Percentiles rank a stretch among this genome's conserved stretches.
Conservation (phyloP, 2,888 invertebrate genomes). For the Chymomyza caudatula region DNA sequence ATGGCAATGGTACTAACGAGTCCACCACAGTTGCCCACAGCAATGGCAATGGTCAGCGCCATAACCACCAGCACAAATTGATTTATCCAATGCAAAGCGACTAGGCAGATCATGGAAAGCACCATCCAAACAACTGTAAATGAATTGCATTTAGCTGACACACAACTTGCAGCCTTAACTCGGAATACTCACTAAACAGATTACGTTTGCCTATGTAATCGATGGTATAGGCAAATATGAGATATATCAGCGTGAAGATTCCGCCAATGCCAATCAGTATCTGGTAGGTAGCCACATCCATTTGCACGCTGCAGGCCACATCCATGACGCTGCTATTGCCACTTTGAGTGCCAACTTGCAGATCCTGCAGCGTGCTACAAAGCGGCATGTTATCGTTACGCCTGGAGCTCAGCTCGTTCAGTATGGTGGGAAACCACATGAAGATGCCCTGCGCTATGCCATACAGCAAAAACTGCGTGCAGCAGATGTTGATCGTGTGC, state of each 20-base stretch:
- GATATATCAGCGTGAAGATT: constrained; percentile 82
- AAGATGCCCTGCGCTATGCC: constrained; percentile 74
- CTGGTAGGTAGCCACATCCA: constrained; percentile 82
- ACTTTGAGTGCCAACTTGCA: constrained; percentile 24
- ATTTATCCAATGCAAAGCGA: constrained; percentile 81
- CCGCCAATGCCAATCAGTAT: constrained; percentile 84
- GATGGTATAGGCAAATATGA: constrained; percentile 82
- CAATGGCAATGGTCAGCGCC: constrained; percentile 80
- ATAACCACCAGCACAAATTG: constrained; percentile 81
- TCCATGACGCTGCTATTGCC: background rate
- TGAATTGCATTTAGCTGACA: background rate
- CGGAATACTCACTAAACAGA: constrained; percentile 78
- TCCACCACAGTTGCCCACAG: constrained; percentile 81
- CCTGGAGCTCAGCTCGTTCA: constrained; percentile 70
- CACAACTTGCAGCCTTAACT: background rate
- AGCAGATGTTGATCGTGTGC: constrained; percentile 73
- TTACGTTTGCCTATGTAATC: constrained; percentile 81
- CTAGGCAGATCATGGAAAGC: constrained; percentile 80
- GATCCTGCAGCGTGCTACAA: constrained; percentile 51
- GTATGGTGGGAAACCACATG: constrained; percentile 77
- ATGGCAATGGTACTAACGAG: constrained; percentile 81
- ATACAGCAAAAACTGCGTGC: constrained; percentile 67
- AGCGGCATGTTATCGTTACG: constrained; percentile 73
- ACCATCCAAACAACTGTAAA: constrained; percentile 74
- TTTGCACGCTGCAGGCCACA: constrained; percentile 79